Evolutionary conservation across 2,888 invertebrate genomes (phyloP), one percentile per base, ranked within the genome.

Genomic region (Apodemia zela): DNA sequence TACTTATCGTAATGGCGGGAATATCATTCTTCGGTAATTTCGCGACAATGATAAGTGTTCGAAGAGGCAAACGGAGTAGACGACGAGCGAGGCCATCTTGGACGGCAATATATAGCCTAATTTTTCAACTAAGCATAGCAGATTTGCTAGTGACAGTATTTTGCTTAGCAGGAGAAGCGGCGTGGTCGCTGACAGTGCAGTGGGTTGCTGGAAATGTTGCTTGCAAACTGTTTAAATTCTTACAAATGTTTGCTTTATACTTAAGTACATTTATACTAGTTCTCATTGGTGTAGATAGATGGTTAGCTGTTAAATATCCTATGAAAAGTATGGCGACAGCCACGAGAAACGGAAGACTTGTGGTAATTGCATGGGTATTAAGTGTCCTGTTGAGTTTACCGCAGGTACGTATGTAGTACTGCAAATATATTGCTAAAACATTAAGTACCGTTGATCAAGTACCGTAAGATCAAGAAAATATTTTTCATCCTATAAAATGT

Each of bases 181-280:
- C 95, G 0, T 97, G 97, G 97, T 94, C 94, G 54, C 95, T 95
- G 63, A 94, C 95, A 0, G 96, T 97, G 0, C 94, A 95, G 67
- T 97, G 97, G 97, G 86, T 94, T 59, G 96, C 95, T 15, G 96
- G 96, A 2, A 95, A 96, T 75, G 80, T 51, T 51, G 51, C 51
- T 21, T 51, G 33, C 15, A 59, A 35, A 59, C 13, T 96, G 63
- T 95, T 97, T 75, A 97, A 97, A 81, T 96, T 95, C 71, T 87
- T 95, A 60, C 96, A 97, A 85, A 95, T 96, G 94, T 96, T 96
- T 76, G 94, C 96, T 61, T 87, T 97, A 62, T 96, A 97, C 78
- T 85, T 97, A 68, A 97, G 96, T 66, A 97, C 97, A 0, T 97
- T 96, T 81, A 93, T 97, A 51, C 89, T 97, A 29, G 97, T 97